Evolutionary conservation across 2,888 invertebrate genomes (phyloP), one percentile per base, ranked within the genome.

Genomic region (Clostera curtula): DNA sequence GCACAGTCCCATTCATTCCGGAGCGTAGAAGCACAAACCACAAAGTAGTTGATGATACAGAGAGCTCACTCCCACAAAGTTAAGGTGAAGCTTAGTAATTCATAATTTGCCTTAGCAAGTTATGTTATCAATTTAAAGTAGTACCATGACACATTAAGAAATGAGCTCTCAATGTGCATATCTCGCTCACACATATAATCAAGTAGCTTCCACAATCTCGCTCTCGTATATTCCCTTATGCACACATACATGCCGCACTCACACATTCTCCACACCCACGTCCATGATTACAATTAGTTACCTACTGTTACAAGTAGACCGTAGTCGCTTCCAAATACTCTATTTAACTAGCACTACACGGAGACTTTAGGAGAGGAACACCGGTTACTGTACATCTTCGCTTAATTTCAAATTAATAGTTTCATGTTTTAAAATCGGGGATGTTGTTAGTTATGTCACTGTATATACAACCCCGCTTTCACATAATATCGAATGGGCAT

Each of bases 361-460:
- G 79, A 76, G 73, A 79, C 66, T 60, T 71, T 71, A 72, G 70
- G 73, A 79, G 74, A 82, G 80, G 80, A 80, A 80, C 82, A 77
- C 79, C 76, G 64, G 72, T 77, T 72, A 75, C 79, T 82, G 80
- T 82, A 83, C 80, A 79, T 43, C n/a, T 67, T 73, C 59, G 49
- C 68, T 73, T 71, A 72, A 62, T 65, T 56, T 49, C 56, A 54
- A 58, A 61, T 62, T 61, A 61, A 63, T 71, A 62, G 58, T 68
- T 64, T 65, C 56, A 65, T 56, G 66, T 66, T 70, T 65, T 74
- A 76, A 67, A 63, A 61, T 60, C 55, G 53, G 67, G 71, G 74
- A 67, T 59, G 65, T 57, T 55, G 60, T 56, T 58, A 52, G 34
- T 52, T 23, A 15, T 51, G 54, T 60, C 60, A 70, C 56, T 56